These are phyloP conservation scores for Tribolium castaneum DNA, from an alignment of 1,140 invertebrate genomes.

Conservation along the genomic window DNA sequence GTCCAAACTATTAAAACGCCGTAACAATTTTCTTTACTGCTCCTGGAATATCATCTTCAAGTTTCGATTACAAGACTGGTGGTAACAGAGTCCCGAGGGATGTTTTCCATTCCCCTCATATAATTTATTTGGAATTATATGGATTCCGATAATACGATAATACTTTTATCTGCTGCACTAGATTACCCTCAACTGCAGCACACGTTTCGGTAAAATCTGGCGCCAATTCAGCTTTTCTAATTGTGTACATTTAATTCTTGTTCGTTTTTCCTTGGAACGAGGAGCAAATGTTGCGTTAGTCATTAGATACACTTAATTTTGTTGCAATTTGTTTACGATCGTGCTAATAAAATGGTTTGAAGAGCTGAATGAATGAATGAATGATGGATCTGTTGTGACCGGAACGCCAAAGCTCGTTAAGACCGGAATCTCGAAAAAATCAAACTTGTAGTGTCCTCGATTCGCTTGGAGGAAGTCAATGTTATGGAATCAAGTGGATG, in stretches of 20 bases:
- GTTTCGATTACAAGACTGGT: not conserved
- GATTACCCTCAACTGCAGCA: slow-evolving; percentile 5
- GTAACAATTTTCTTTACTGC: not conserved
- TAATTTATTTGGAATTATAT: slow-evolving; percentile 17
- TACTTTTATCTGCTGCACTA: not conserved
- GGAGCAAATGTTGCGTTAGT: not conserved
- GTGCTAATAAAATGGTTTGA: not conserved
- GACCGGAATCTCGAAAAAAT: not conserved
- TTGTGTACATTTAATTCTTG: not conserved
- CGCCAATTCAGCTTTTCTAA: too few species aligned
- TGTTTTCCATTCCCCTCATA: not conserved
- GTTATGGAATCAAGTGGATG: slow-evolving; percentile 14
- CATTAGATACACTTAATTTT: slow-evolving; percentile 18
- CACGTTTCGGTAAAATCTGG: not conserved
- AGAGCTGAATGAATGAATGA: not conserved
- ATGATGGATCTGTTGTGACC: not conserved
- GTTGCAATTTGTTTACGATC: slow-evolving; percentile 16
- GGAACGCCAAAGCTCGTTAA: not conserved
- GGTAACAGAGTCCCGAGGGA: not conserved
- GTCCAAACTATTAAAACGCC: not conserved
- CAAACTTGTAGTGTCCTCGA: not conserved
- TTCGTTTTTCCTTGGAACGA: slow-evolving; percentile 6
- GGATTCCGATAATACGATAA: slow-evolving; percentile 3
- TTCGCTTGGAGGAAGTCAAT: not conserved
- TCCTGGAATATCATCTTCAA: not conserved